Evolutionary conservation across 2,797 vertebrate genomes (phyloP), one percentile per base, ranked within the genome.

Genomic region (Rhynchotus rufescens): DNA sequence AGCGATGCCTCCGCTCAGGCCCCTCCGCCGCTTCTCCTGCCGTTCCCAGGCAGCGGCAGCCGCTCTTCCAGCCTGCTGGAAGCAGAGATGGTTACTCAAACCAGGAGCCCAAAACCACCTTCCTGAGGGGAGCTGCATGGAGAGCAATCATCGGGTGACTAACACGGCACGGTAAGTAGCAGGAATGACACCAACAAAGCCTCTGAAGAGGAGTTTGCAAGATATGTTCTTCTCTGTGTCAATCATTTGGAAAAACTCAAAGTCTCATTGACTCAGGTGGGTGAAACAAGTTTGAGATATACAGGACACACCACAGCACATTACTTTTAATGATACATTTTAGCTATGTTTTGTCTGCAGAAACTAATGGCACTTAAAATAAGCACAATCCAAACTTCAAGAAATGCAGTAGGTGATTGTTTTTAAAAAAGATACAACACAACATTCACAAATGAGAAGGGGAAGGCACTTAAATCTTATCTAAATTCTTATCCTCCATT

Each of bases 1-100:
- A 85, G 82, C 90, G 40, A 73, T 36, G 36, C 15, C 15, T 83
- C 83, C 40, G 81, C 69, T 79, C 21, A 13, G n/a, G 71, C 69
- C 4, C 19, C 68, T 82, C 67, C n/a, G 59, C 77, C 86, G 89
- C 75, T 87, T 32, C 90, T 80, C 30, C 42, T 60, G 54, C 30
- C 45, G 9, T 69, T 61, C 59, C 83, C 80, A 79, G 75, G 40
- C 57, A 25, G 78, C 23, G 89, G 84, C 69, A 74, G 64, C 47
- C 86, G 54, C 54, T 66, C 88, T 88, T 64, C 87, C 89, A 83
- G 56, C 15, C 93, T 94, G 77, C 28, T 79, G 89, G 88, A 78
- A 87, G 86, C 15, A 4, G 26, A 88, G 52, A 79, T 6, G 2
- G 90, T 80, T 83, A 86, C 79, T 74, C 49, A 75, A 84, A 73